Conservation (phyloP, 1,140 invertebrate genomes). For the Apocrypta bakeri region DNA sequence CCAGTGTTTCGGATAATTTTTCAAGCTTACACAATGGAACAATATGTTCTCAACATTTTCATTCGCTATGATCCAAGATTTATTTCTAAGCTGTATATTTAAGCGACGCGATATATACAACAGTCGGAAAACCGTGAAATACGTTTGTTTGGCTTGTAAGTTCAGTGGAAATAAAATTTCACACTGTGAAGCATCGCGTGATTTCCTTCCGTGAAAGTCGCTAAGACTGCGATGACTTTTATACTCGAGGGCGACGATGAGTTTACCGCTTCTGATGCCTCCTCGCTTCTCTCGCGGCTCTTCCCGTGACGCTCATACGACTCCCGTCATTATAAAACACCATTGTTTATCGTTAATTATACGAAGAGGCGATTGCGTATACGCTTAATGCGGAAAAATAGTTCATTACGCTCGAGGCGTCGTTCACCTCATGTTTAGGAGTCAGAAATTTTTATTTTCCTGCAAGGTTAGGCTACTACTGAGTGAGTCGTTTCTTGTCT, state of each 20-base stretch:
- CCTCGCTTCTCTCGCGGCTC: neutral
- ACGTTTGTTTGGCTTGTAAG: too few relatives aligned
- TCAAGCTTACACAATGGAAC: too few relatives aligned
- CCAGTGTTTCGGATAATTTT: too few relatives aligned
- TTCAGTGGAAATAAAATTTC: too few relatives aligned
- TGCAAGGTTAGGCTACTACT: neutral
- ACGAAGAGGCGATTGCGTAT: slow-evolving; percentile 4
- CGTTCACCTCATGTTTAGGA: neutral
- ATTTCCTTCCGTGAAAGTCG: slow-evolving; percentile 15
- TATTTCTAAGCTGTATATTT: too few relatives aligned
- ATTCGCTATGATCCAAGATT: too few relatives aligned
- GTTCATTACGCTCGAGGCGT: slow-evolving; percentile 12
- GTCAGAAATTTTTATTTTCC: neutral
- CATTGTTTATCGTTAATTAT: slow-evolving; percentile 27
- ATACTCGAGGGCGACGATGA: neutral
- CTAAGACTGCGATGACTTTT: neutral
- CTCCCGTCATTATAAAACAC: slow-evolving; percentile 23
- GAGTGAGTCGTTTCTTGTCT: too few relatives aligned
- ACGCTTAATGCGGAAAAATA: neutral
- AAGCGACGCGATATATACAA: too few relatives aligned
- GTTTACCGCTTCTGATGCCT: neutral
- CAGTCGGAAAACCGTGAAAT: too few relatives aligned
- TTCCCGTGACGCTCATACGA: neutral
- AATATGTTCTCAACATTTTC: too few relatives aligned
- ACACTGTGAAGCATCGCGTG: neutral